A percentile compares a stretch with the other conserved stretches of the same genome.
Evolutionary conservation across 2,888 invertebrate species (phyloP).

Genomic region (Bombyx huttoni): DNA sequence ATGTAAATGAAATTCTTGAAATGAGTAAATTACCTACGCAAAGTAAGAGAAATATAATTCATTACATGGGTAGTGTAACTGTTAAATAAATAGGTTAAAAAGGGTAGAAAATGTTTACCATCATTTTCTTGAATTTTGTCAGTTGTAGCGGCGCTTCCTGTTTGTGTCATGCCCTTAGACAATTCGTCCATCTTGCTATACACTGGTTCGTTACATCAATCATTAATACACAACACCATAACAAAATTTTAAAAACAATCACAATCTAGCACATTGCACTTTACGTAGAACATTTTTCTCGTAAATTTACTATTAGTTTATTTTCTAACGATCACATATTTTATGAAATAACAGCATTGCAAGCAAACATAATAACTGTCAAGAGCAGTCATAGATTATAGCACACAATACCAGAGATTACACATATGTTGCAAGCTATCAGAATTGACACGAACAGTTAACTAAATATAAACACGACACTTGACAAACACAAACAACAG

Average conservation of each 20-base stretch:
- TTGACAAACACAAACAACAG: too few relatives aligned
- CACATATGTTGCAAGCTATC: too few relatives aligned
- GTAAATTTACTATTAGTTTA: conserved; percentile 31
- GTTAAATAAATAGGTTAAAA: not conserved
- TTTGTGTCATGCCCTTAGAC: conserved; percentile 72
- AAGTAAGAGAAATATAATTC: not conserved
- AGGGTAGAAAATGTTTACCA: conserved; percentile 38
- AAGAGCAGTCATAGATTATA: too few relatives aligned
- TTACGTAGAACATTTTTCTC: conserved; percentile 37
- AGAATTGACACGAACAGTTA: too few relatives aligned
- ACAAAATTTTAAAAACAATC: conserved; percentile 31
- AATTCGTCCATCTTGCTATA: conserved; percentile 72
- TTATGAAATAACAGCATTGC: conserved; percentile 33
- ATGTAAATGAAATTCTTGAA: too few relatives aligned
- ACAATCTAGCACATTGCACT: conserved; percentile 37
- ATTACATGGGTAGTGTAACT: not conserved
- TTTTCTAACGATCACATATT: conserved; percentile 51
- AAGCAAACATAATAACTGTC: conserved; percentile 21
- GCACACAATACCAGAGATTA: too few relatives aligned
- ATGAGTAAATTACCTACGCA: too few relatives aligned
- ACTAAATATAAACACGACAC: too few relatives aligned
- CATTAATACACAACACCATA: conserved; percentile 54
- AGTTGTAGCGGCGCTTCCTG: conserved; percentile 67
- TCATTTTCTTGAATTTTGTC: conserved; percentile 63
- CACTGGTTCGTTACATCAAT: conserved; percentile 68